Base-by-base conservation (phyloP, 2,797 vertebrate genomes). In the Takifugu rubripes region DNA sequence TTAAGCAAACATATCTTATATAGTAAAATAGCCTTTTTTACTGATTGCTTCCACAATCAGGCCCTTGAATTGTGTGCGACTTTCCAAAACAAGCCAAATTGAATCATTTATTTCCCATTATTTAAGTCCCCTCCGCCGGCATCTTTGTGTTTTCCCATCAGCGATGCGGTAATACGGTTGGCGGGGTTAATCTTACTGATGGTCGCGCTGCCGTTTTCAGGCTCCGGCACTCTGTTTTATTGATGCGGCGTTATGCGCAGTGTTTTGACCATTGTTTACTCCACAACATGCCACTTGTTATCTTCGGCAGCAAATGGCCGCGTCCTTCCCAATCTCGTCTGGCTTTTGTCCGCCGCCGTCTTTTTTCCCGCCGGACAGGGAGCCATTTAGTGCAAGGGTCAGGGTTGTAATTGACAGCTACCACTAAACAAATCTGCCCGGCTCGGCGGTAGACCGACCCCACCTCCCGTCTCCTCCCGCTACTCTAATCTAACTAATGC, bases 401-500 rank as follows among this genome's bases (percentile, higher is more conserved):
- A 90, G 84, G 84, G 74, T 91, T 90, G 84, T 87, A 93, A 93
- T 90, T 94, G 93, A 92, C 91, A 94, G 89, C 89, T 85, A 81
- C 86, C 92, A 79, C 89, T 97, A 94, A 94, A 94, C 93, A 93
- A 93, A 89, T 91, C 78, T 88, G 90, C 85, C 72, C 33, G 81
- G 75, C 77, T 75, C 75, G 75, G 79, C 69, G 79, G 83, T 86
- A 92, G 85, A 87, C 82, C 85, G 52, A 66, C 68, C 83, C 80
- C 72, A 65, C 70, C 80, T 66, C 75, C 78, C 44, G 45, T 69
- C 79, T 67, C 75, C 70, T 68, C 75, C 70, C 58, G 59, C 79
- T 85, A 24, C 80, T 85, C 90, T 94, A 94, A 97, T 95, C 90
- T 93, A 90, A 93, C 92, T 97, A 96, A 98, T 96, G 93, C 91